A percentile compares a stretch with the other conserved stretches of the same genome.
These are phyloP conservation scores for Hydrozoanthus tunicans DNA, from an alignment of 64 coral and sea anemone genomes.

Conservation along the genomic window DNA sequence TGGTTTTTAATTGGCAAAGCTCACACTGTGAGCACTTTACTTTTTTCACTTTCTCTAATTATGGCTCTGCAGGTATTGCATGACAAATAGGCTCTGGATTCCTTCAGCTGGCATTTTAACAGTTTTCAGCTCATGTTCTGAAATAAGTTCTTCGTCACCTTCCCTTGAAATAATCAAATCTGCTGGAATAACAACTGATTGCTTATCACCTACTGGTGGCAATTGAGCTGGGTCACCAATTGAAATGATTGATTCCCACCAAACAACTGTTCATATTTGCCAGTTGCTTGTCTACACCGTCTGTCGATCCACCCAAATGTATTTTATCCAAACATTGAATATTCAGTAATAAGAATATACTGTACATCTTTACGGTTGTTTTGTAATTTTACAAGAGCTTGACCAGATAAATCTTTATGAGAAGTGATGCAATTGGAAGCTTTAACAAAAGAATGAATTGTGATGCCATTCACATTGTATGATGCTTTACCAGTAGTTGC, in stretches of 20 bases:
- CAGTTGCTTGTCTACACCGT: neutral
- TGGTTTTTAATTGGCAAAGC: neutral
- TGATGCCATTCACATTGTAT: slow-evolving; percentile 3
- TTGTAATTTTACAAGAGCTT: neutral
- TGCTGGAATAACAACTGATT: neutral
- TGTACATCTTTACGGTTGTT: neutral
- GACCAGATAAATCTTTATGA: neutral
- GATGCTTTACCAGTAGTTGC: neutral
- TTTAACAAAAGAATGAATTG: neutral
- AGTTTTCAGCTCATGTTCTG: neutral
- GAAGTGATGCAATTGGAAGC: neutral
- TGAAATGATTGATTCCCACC: neutral
- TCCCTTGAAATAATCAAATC: neutral
- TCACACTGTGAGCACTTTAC: neutral
- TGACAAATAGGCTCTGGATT: neutral
- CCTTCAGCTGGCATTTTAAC: neutral
- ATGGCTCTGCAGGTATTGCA: neutral
- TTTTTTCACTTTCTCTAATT: neutral
- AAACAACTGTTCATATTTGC: neutral
- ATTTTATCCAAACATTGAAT: neutral
- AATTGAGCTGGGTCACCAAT: neutral
- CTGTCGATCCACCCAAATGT: neutral
- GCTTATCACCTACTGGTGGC: slow-evolving; percentile 20
- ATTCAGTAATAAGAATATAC: neutral
- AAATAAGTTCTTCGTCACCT: neutral